Evolutionary conservation across 2,888 invertebrate species (phyloP), one percentile per base, ranked within the genome.

Genomic region (Dolichomitus sp.): DNA sequence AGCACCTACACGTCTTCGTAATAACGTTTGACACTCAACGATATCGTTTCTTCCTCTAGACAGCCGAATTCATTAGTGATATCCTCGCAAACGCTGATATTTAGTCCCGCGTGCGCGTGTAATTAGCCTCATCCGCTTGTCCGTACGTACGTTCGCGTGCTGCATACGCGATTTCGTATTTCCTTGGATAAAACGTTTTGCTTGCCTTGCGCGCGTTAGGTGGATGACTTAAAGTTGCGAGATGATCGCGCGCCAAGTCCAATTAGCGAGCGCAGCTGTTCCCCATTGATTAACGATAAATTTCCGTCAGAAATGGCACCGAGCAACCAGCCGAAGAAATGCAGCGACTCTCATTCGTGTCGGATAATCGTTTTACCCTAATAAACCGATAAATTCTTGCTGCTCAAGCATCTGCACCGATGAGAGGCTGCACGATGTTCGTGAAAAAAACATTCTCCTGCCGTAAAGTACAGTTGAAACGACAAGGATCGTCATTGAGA

Each of bases 301-400:
- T 76, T 80, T 54, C 5, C 54, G 45, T 73, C 17, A 52, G 30
- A 57, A 50, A 52, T 27, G 5, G 52, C 33, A 37, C 11, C 19
- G 52, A 14, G 9, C 40, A 7, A 30, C n/a, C n/a, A n/a, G 7
- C 11, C 69, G 65, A 65, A n/a, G 27, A 30, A 61, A 76, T 57
- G 59, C 74, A 63, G 68, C 37, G 72, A 68, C 61, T 73, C 57
- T 57, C 42, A 17, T 52, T 52, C 65, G 48, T 70, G 87, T 72
- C 40, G n/a, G 17, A 48, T 88, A 84, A 88, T 89, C 85, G 84
- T 83, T 82, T 83, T 78, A 81, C 50, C 80, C 73, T 88, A 89
- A 89, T 89, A 89, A 89, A 87, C 87, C 85, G 74, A 88, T 89
- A 89, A 89, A 89, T 89, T 86, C 74, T 81, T 68, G 48, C 17